These are phyloP conservation scores for Drosophila ogumai DNA, from an alignment of 1,140 invertebrate species.

Conservation along the genomic window DNA sequence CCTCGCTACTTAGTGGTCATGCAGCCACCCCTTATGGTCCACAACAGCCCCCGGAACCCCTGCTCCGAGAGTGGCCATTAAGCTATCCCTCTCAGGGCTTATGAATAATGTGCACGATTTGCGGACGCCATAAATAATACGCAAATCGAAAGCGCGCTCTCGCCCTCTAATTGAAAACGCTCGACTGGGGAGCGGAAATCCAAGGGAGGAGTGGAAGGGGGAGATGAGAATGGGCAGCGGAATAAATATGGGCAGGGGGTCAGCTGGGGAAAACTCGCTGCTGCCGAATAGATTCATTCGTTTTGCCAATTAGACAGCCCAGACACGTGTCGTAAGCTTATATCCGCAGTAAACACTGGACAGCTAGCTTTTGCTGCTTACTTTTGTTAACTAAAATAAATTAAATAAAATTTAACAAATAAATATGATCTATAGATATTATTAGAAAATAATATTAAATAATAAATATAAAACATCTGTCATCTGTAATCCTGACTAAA, in stretches of 20 bases:
- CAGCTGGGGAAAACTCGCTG: constrained; percentile 31
- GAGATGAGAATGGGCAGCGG: background rate
- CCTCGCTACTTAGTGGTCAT: constrained; percentile 1
- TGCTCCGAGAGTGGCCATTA: constrained; percentile 50
- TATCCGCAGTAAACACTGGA: constrained; percentile 56
- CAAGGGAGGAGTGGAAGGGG: background rate
- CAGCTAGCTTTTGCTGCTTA: background rate
- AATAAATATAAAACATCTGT: too few relatives aligned
- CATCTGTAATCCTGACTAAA: too few relatives aligned
- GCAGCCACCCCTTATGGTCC: constrained; percentile 8
- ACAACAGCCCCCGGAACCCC: background rate
- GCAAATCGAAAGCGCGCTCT: constrained; percentile 81
- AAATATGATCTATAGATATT: background rate
- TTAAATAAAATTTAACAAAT: too few relatives aligned
- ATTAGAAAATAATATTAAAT: background rate
- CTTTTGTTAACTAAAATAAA: too few relatives aligned
- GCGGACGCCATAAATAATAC: constrained; percentile 80
- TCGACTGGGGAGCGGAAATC: constrained; percentile 44
- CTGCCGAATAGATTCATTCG: constrained; percentile 66
- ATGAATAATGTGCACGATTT: constrained; percentile 82
- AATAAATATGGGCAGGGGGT: constrained; percentile 12
- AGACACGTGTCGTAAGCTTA: constrained; percentile 82
- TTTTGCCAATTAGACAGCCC: constrained; percentile 79
- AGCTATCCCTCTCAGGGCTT: constrained; percentile 66
- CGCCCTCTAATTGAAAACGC: constrained; percentile 80